Percentiles rank a stretch among this genome's conserved stretches.
Conservation (phyloP, 2,888 invertebrate species). For the Lycaena phlaeas region DNA sequence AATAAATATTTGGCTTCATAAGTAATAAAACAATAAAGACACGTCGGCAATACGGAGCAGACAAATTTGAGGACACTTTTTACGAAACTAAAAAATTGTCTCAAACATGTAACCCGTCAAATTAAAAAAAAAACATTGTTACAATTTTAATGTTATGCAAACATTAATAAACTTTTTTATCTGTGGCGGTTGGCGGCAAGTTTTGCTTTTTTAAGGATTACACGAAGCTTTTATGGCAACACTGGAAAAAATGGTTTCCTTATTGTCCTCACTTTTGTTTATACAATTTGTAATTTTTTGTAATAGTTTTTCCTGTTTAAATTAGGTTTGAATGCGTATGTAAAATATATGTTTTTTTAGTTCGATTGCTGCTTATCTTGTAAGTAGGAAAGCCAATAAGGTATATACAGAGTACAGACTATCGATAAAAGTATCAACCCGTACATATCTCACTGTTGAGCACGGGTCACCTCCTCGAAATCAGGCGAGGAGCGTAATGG, state of each 20-base stretch:
- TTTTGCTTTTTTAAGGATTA: neutral
- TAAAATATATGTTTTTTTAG: too few species aligned
- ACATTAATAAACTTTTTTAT: neutral
- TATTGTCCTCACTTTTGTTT: neutral
- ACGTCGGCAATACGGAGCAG: neutral
- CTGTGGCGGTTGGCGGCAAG: slow-evolving; percentile 3
- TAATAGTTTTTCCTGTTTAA: too few species aligned
- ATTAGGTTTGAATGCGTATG: too few species aligned
- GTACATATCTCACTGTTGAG: too few species aligned
- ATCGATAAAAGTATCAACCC: too few species aligned
- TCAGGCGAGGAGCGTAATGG: too few species aligned
- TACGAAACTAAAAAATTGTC: slow-evolving; percentile 1
- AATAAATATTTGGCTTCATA: neutral
- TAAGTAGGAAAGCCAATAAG: too few species aligned
- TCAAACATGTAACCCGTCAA: neutral
- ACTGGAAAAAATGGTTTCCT: neutral
- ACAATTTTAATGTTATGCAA: slow-evolving; percentile 7
- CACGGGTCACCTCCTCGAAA: too few species aligned
- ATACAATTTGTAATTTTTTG: too few species aligned
- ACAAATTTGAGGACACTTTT: slow-evolving; percentile 3
- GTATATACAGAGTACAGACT: too few species aligned
- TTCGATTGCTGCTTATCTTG: too few species aligned
- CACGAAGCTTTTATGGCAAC: neutral
- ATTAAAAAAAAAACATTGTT: slow-evolving; percentile 1
- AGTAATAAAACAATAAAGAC: neutral